These are phyloP conservation scores for Rhaphigaster nebulosa DNA, from an alignment of 2,888 invertebrate genomes.

Conservation along the genomic window DNA sequence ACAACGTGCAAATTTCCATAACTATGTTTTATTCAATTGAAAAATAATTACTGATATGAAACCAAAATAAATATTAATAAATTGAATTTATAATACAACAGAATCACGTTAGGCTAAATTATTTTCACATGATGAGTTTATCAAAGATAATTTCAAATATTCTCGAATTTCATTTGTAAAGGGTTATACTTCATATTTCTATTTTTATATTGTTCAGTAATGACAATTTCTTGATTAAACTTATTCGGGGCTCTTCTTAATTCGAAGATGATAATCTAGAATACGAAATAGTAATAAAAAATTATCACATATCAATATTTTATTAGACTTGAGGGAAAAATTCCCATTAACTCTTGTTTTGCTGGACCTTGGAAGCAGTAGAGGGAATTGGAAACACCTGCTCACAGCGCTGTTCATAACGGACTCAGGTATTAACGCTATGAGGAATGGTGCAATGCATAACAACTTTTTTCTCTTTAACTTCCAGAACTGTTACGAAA, in stretches of 20 bases:
- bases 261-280: not conserved
- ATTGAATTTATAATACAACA: not conserved
- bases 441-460: constrained; percentile 28
- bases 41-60: too few species aligned
- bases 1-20: too few species aligned
- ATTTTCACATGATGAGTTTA: not conserved
- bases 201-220: not conserved
- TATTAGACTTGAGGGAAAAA: not conserved
- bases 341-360: not conserved
- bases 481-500: not conserved
- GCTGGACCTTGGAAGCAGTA: not conserved
- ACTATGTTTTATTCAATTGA: too few species aligned
- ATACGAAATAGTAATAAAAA: not conserved
- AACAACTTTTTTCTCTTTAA: constrained; percentile 20
- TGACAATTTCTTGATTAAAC: not conserved
- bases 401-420: constrained; percentile 2
- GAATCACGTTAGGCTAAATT: not conserved
- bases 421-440: not conserved
- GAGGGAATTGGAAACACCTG: not conserved
- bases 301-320: not conserved
- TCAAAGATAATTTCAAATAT: not conserved
- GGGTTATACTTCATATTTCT: not conserved
- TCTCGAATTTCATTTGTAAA: not conserved
- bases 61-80: not conserved
- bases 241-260: too few species aligned